Base-by-base conservation (phyloP, 2,113 vertebrate species). In the Ammodytes marinus region DNA sequence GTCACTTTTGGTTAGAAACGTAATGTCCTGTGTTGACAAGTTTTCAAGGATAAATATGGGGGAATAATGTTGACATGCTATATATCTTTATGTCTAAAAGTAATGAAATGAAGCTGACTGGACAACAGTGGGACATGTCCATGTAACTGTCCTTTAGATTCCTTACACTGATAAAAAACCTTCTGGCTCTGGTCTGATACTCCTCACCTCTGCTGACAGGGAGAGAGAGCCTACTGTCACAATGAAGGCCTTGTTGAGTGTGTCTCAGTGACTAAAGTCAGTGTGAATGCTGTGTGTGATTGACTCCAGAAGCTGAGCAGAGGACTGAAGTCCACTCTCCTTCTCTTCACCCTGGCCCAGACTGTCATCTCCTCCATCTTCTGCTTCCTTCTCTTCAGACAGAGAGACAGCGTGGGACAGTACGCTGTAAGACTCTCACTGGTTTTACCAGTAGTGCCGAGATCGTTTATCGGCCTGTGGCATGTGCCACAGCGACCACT, bases 271-370 rank as follows among this genome's bases (percentile, higher is more conserved):
- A 53, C 46, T 11, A n/a, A 12, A 12, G 12, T 45, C 13, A 37
- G 42, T 46, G 43, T 5, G 17, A 13, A 5, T 39, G 10, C 54
- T 68, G 13, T 79, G 13, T 76, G 14, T 83, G 15, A 15, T 58
- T 61, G 35, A 2, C 46, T 42, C 57, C 82, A 95, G 95, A 83
- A 0, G 49, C 74, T 95, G 70, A 92, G 85, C 82, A 60, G 14
- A 39, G 91, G 90, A 35, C 0, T 95, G 55, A 95, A 95, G 89
- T 82, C 75, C 0, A 79, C 77, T 42, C 92, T 95, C 8, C 79
- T 94, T 0, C 4, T 93, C 61, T 89, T 95, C 87, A 91, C 89
- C 2, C 1, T 94, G 82, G 75, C 83, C 6, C 90, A 95, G 80
- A 61, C 80, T 3, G 55, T 1, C 14, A 40, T 95, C 58, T 93